A percentile compares a stretch with the other conserved stretches of the same genome.
Evolutionary conservation across 2,888 invertebrate species (phyloP).

Genomic region (Zygogramma bicolorata): DNA sequence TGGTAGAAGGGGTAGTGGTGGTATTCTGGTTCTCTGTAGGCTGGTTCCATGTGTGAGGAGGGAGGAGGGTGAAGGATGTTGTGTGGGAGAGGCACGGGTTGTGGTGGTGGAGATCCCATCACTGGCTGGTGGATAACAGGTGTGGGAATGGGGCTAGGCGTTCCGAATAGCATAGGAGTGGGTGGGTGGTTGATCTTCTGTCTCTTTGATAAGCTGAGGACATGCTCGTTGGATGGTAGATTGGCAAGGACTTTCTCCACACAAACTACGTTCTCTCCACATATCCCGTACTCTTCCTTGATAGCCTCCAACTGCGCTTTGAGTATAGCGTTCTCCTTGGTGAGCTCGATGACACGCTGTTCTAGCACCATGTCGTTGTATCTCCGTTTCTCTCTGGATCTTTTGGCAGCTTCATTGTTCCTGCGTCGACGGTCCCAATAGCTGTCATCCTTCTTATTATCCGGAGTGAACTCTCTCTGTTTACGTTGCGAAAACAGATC

Average conservation of each 20-base stretch:
- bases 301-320: conserved; percentile 94
- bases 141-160: conserved; percentile 72
- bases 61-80: conserved; percentile 60
- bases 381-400: conserved; percentile 95
- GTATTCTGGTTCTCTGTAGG: conserved; percentile 68
- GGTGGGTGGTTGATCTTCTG: conserved; percentile 69
- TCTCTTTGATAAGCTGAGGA: conserved; percentile 85
- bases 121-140: conserved; percentile 74
- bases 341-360: conserved; percentile 92
- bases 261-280: conserved; percentile 87
- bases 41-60: conserved; percentile 67
- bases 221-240: conserved; percentile 86
- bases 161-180: conserved; percentile 70
- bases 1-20: conserved; percentile 62
- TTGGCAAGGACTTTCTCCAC: conserved; percentile 91
- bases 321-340: conserved; percentile 94
- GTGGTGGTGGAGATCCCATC: conserved; percentile 67
- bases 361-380: conserved; percentile 98
- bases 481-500: conserved; percentile 91
- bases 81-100: conserved; percentile 68
- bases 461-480: conserved; percentile 96
- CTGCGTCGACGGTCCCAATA: conserved; percentile 97
- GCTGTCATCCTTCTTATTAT: conserved; percentile 95
- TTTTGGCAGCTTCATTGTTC: conserved; percentile 97
- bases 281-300: conserved; percentile 92